Base-by-base conservation (phyloP, 92 coral and sea anemone species). In the Bergia sp. region DNA sequence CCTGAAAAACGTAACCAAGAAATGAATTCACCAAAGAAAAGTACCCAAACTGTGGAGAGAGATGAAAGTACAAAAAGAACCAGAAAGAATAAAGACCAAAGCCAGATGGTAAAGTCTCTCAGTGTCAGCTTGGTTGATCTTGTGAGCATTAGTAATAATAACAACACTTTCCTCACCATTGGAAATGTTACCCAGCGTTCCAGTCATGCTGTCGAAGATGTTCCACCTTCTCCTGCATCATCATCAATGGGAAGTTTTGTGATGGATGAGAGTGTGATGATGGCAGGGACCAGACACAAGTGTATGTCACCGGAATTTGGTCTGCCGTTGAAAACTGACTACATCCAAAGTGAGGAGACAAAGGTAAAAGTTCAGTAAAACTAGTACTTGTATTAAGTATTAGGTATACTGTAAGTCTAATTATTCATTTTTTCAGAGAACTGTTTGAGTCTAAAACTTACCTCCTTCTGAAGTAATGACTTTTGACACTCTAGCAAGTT, bases 271-370 rank as follows among this genome's bases (percentile, higher is more conserved):
- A 95, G 94, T 79, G 83, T 86, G 73, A 85, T 93, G 39, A 61
- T 88, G 13, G 90, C 89, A 67, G 94, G 93, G 21, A 91, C 96
- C 6, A 86, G 90, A 61, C 96, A 95, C 81, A 95, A 95, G 90
- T 73, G 81, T 36, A 93, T 95, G 93, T 95, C 98, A 7, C 96
- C 98, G 15, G 98, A 95, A 67, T 91, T 90, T 82, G 98, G 92
- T 8, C 74, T 75, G 11, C 47, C 87, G 44, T 9, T 84, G 37
- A 84, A 43, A 84, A 16, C 12, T 21, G 58, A 18, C 76, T 0
- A 77, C 47, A 1, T n/a, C 81, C 13, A 88, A 20, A 39, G 85
- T 10, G 58, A 71, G 36, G 49, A 55, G n/a, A 7, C 6, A 37
- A 73, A 73, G 81, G 88, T 85, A 85, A 72, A 0, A 0, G 37